phyloP scores from a whole-genome alignment of 2,797 vertebrate species.

The Dendrocincla tyrannina region DNA sequence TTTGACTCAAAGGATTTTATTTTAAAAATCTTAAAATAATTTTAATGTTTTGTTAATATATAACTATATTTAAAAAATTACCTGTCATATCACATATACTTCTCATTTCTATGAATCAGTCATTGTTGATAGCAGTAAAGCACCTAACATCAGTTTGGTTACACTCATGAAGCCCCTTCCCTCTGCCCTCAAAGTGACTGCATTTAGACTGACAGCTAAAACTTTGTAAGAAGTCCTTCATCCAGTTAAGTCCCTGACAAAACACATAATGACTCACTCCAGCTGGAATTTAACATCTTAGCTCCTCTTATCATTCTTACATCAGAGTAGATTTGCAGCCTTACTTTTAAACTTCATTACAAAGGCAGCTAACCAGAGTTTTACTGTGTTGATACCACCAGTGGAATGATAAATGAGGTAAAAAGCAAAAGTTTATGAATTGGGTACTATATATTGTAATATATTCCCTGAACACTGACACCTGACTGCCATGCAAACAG shows the following conservation, averaged over 20 bases:
- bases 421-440: not conserved
- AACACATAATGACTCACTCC: not conserved
- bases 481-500: not conserved
- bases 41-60: not conserved
- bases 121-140: not conserved
- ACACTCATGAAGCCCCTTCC: not conserved
- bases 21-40: not conserved
- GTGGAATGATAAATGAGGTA: not conserved
- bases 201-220: not conserved
- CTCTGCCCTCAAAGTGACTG: not conserved
- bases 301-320: not conserved
- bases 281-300: not conserved
- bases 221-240: not conserved
- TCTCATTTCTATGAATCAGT: not conserved
- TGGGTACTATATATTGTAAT: not conserved
- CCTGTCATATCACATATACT: not conserved
- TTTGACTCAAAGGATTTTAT: not conserved
- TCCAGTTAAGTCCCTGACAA: not conserved
- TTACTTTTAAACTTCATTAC: not conserved
- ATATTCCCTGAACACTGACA: not conserved
- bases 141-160: not conserved
- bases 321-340: not conserved
- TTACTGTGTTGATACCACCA: not conserved
- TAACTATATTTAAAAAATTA: not conserved
- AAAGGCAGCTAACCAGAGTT: not conserved